Percentiles rank a stretch among this genome's conserved stretches.
phyloP scores from a whole-genome alignment of 2,888 invertebrate genomes.

The Patella depressa region DNA sequence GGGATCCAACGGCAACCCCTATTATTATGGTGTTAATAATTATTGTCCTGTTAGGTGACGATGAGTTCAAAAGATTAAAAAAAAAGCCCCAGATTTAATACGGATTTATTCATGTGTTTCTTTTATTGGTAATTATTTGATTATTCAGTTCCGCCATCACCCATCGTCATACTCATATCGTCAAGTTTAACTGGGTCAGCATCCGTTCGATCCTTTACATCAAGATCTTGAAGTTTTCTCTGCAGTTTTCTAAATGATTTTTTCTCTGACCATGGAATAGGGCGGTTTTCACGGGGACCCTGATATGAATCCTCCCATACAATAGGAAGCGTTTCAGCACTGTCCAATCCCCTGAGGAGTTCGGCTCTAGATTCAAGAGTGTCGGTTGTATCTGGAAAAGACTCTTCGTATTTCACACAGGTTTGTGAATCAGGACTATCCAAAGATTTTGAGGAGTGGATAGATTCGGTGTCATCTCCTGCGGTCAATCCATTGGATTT shows the following conservation, averaged over 20 bases:
- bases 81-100: too few species aligned
- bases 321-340: slow-evolving; percentile 31
- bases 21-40: too few species aligned
- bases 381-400: slow-evolving; percentile 22
- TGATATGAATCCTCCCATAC: slow-evolving; percentile 34
- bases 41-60: too few species aligned
- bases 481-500: neutral
- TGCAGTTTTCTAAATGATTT: slow-evolving; percentile 31
- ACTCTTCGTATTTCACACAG: slow-evolving; percentile 19
- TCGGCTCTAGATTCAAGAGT: slow-evolving; percentile 16
- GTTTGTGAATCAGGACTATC: neutral
- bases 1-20: too few species aligned
- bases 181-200: neutral
- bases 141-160: too few species aligned
- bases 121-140: too few species aligned
- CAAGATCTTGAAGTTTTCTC: slow-evolving; percentile 30
- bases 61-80: too few species aligned
- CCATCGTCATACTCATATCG: too few species aligned
- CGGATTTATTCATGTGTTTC: too few species aligned
- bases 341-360: slow-evolving; percentile 28
- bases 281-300: slow-evolving; percentile 26
- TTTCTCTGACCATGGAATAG: slow-evolving; percentile 29
- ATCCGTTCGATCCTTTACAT: slow-evolving; percentile 21
- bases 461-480: slow-evolving; percentile 1
- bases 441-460: neutral